Base-by-base conservation (phyloP, 2,888 invertebrate species). In the Rhamphomyia laevipes region DNA sequence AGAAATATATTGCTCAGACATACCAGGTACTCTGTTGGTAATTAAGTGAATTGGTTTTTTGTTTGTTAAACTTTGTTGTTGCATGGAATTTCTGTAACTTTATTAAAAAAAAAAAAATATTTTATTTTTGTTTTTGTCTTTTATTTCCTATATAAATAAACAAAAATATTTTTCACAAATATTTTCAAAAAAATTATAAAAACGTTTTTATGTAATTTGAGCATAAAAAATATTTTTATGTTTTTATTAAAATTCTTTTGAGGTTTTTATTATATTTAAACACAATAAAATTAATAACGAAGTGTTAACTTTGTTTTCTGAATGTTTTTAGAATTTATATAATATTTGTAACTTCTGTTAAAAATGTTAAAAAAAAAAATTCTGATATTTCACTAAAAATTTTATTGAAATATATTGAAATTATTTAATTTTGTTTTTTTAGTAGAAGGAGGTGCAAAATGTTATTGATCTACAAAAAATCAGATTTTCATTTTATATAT, bases 211-310 rank as follows among this genome's bases (percentile, higher is more conserved):
- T 33, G 33, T 11, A 33, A 33, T 27, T 27, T 27, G 9, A 7
- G 7, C 13, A 35, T 5, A 13, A 35, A 42, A 42, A 42, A 23
- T 42, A 23, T 38, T 5, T 33, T 33, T 33, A 5, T 33, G 3
- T 33, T 33, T 33, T 33, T 35, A 17, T 38, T 42, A 12, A 18
- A 17, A 17, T 41, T 41, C 18, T 18, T 37, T 37, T 42, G 21
- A n/a, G 46, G 52, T 38, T 51, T 57, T 56, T 56, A 57, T 54
- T 55, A 45, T 56, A 53, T 52, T 57, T 56, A 51, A 58, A 59
- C 56, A 63, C 58, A 63, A 67, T 67, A 67, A 67, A 67, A 67
- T 65, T 67, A 67, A 64, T 65, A 65, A 62, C 61, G 64, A 61
- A 61, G 61, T 63, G 65, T 66, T 67, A 67, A 67, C 64, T 67